Base-by-base conservation (phyloP, 2,797 vertebrate species). In the Acipenser oxyrinchus region DNA sequence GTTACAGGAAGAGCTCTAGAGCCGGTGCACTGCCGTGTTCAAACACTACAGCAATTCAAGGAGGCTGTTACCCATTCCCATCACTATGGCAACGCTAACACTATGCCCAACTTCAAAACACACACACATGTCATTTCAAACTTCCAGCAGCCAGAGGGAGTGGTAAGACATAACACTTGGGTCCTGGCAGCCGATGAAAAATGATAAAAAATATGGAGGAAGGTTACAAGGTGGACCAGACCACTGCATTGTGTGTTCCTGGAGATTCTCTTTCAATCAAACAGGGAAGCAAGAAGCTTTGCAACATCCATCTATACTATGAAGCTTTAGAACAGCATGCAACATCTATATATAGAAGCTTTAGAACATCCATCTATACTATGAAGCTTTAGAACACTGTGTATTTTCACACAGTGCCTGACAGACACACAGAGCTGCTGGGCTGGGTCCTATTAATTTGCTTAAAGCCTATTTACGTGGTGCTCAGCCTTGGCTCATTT, bases 71-170 rank as follows among this genome's bases (percentile, higher is more conserved):
- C 86, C 85, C 83, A 74, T 70, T 82, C 85, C 87, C 75, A 89
- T 96, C 87, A 71, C 92, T 90, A 95, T 94, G 85, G 92, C 89
- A 91, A 97, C 92, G 72, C 85, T 87, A 89, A 89, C 81, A 82
- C 86, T 87, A 83, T 83, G 88, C 87, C 89, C 85, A 85, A 92
- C 91, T 93, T 92, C 91, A 93, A 93, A 95, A 18, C 15, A 18
- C 15, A 18, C 93, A 91, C 91, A 92, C 93, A 92, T 95, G 93
- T 93, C 93, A 95, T 96, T 95, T 91, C 93, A 93, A 91, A 88
- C 93, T 92, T 88, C 88, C 87, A 88, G 88, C 93, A 95, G 94
- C 93, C 93, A 94, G 93, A 93, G 94, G 92, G 92, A 93, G 94
- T 89, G 92, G 89, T 86, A 89, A 82, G 83, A 81, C 82, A 81